phyloP scores from a whole-genome alignment of 2,888 invertebrate species.

The Diploptera punctata region DNA sequence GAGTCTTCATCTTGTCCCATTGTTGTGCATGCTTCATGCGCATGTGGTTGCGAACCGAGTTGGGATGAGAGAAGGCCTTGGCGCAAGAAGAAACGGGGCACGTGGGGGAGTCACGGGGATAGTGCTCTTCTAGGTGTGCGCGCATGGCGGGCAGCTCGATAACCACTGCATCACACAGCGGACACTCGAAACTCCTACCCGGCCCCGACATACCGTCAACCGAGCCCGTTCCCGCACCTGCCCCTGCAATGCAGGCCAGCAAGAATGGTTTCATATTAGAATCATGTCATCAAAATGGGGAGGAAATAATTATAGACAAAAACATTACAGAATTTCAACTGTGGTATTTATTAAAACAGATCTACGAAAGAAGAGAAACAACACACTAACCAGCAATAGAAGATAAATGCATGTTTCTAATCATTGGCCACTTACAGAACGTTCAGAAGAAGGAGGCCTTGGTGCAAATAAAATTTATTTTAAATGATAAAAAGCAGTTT shows the following conservation, averaged over 20 bases:
- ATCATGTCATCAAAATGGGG: constrained; percentile 20
- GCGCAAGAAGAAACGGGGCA: constrained; percentile 81
- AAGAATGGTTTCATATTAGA: constrained; percentile 44
- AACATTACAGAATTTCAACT: constrained; percentile 5
- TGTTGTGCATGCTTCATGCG: constrained; percentile 80
- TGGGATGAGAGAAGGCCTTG: constrained; percentile 80
- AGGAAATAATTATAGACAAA: constrained; percentile 23
- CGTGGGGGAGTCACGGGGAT: constrained; percentile 82
- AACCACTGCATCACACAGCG: constrained; percentile 73
- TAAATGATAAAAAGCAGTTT: too few relatives aligned
- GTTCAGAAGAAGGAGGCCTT: too few relatives aligned
- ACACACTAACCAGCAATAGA: too few relatives aligned
- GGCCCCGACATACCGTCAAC: constrained; percentile 32
- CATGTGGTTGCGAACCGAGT: constrained; percentile 89
- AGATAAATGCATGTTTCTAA: too few relatives aligned
- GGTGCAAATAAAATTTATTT: too few relatives aligned
- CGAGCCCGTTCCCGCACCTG: constrained; percentile 42
- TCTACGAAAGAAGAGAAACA: too few relatives aligned
- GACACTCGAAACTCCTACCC: constrained; percentile 65
- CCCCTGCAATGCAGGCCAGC: constrained; percentile 45
- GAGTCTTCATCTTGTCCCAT: constrained; percentile 85
- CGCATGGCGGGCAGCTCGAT: constrained; percentile 71
- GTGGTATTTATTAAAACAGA: too few relatives aligned
- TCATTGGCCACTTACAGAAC: too few relatives aligned
- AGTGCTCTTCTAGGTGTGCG: constrained; percentile 80